Percentiles rank a stretch among this genome's conserved stretches.
Conservation (phyloP, 2,797 vertebrate genomes). For the Podargus strigoides region DNA sequence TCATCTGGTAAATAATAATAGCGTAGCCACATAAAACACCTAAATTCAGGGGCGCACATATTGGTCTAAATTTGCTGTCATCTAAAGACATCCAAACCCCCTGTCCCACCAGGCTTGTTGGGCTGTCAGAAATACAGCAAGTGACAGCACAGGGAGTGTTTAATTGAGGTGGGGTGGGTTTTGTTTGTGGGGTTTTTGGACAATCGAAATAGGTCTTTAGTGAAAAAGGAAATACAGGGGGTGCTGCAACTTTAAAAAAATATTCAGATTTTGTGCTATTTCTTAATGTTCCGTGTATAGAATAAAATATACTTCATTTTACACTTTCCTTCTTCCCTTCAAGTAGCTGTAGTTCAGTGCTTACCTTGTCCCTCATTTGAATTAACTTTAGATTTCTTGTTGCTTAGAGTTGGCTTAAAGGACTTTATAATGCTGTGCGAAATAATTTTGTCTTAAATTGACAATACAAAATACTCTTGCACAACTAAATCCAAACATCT, state of each 20-base stretch:
- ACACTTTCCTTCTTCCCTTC: slow-evolving; percentile 56
- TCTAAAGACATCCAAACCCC: not conserved
- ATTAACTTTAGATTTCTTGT: slow-evolving; percentile 67
- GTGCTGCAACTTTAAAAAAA: slow-evolving; percentile 77
- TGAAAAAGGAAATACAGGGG: slow-evolving; percentile 6
- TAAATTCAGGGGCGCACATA: not conserved
- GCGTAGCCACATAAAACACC: not conserved
- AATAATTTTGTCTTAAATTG: slow-evolving; percentile 15
- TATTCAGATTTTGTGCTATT: slow-evolving; percentile 34
- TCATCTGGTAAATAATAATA: not conserved
- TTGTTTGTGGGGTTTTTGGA: not conserved
- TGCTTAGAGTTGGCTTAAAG: slow-evolving; percentile 79
- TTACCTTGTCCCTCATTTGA: slow-evolving; percentile 59
- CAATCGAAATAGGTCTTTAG: not conserved
- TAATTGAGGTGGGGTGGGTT: not conserved
- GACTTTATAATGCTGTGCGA: slow-evolving; percentile 55
- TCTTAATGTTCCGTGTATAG: slow-evolving; percentile 68
- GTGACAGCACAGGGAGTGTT: not conserved
- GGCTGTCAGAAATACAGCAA: not conserved
- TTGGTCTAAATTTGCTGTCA: not conserved
- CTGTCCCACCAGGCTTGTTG: not conserved
- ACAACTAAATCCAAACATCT: slow-evolving; percentile 29
- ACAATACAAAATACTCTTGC: slow-evolving; percentile 6
- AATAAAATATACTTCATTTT: slow-evolving; percentile 70
- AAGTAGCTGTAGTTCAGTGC: slow-evolving; percentile 71